phyloP scores from a whole-genome alignment of 2,113 vertebrate genomes.

The Brienomyrus longianalis region DNA sequence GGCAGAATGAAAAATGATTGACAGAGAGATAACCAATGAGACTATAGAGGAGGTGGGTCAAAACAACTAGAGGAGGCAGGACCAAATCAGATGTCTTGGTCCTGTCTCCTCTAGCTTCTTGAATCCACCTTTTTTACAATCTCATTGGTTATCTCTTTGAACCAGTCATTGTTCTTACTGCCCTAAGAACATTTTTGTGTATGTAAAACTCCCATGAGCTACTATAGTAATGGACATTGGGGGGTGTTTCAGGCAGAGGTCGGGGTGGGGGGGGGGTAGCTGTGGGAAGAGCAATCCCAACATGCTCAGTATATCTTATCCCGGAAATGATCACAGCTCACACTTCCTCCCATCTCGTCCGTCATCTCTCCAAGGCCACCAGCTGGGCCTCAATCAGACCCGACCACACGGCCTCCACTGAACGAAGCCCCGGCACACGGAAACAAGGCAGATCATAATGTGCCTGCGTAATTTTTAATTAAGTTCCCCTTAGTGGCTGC shows the following conservation, averaged over 20 bases:
- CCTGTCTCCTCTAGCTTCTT: neutral
- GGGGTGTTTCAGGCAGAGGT: neutral
- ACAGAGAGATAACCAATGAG: neutral
- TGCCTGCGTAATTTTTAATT: constrained; percentile 52
- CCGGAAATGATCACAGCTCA: neutral
- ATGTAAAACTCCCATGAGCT: neutral
- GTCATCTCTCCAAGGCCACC: neutral
- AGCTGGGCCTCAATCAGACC: neutral
- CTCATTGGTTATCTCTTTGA: neutral
- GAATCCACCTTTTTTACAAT: neutral
- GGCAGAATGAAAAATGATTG: neutral
- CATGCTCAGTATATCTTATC: neutral
- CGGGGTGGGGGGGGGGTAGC: neutral
- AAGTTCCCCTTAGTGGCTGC: constrained; percentile 48
- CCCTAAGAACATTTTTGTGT: neutral
- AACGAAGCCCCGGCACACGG: neutral
- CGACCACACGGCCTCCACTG: neutral
- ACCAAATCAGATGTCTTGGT: neutral
- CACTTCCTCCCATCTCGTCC: neutral
- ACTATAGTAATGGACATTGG: neutral
- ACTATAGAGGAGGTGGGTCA: neutral
- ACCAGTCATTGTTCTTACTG: neutral
- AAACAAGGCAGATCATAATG: constrained; percentile 39
- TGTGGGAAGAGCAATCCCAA: neutral
- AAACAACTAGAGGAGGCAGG: neutral